Percentiles rank a stretch among this genome's conserved stretches.
phyloP scores from a whole-genome alignment of 2,888 invertebrate genomes.

The Graphium colonna region DNA sequence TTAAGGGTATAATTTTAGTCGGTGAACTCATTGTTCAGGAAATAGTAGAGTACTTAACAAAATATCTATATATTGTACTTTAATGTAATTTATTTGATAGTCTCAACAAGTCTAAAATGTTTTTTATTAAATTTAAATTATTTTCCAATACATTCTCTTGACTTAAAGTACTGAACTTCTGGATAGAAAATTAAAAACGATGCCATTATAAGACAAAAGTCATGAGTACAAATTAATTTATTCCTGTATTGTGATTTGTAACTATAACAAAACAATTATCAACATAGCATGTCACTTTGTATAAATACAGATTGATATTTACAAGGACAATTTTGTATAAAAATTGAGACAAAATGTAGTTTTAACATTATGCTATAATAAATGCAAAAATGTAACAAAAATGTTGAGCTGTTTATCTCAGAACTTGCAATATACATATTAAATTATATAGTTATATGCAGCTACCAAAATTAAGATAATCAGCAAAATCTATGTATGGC shows the following conservation, averaged over 20 bases:
- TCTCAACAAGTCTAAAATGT: too few species aligned
- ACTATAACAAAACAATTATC: constrained; percentile 24
- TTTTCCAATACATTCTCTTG: neutral
- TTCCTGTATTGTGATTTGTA: constrained; percentile 31
- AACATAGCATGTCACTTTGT: constrained; percentile 19
- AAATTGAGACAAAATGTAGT: neutral
- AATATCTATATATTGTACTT: too few species aligned
- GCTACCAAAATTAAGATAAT: constrained; percentile 5
- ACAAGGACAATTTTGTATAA: constrained; percentile 10
- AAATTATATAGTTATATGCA: neutral
- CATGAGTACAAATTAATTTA: constrained; percentile 32
- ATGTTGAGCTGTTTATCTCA: constrained; percentile 1
- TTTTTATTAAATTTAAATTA: too few species aligned
- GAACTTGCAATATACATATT: neutral
- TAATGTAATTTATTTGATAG: too few species aligned
- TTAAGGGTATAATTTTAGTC: too few species aligned
- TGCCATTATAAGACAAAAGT: neutral
- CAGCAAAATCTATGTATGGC: neutral
- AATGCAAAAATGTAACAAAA: constrained; percentile 19
- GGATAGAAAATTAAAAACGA: too few species aligned
- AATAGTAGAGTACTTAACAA: too few species aligned
- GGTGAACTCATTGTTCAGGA: too few species aligned
- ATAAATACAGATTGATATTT: constrained; percentile 20
- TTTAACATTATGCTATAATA: constrained; percentile 13
- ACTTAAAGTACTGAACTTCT: too few species aligned